Evolutionary conservation across 1,140 invertebrate species (phyloP).

Genomic region (Pseudomyrmex cubaensis): DNA sequence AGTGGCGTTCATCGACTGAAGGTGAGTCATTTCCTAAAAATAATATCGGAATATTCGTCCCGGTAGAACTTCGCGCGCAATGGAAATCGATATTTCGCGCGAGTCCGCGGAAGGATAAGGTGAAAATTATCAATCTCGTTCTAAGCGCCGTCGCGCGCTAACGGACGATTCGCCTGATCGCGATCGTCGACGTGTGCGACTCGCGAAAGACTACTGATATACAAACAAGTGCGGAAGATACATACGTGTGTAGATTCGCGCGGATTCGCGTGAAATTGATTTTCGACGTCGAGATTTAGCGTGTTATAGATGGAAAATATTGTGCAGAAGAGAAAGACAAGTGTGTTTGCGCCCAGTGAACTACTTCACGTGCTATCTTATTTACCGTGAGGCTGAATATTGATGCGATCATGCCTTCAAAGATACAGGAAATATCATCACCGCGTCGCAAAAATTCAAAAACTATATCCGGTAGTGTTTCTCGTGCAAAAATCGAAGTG

Average conservation of each 20-base stretch:
- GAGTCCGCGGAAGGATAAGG: constrained; percentile 28
- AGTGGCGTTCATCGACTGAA: constrained; percentile 80
- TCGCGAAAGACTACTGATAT: background rate
- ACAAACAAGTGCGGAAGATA: constrained; percentile 1
- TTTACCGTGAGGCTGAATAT: background rate
- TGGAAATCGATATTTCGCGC: constrained; percentile 60
- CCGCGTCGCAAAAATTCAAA: constrained; percentile 1
- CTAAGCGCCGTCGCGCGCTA: constrained; percentile 34
- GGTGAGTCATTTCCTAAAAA: constrained; percentile 76
- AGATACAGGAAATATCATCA: constrained; percentile 16
- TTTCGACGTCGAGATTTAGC: background rate
- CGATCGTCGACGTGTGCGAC: background rate
- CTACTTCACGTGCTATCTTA: background rate
- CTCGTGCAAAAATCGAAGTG: constrained; percentile 30
- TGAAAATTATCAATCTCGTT: constrained; percentile 42
- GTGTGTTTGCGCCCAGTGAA: background rate
- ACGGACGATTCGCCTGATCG: constrained; percentile 39
- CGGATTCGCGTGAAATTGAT: constrained; percentile 11
- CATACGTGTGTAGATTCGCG: background rate
- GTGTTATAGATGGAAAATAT: background rate
- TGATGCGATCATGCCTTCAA: constrained; percentile 21
- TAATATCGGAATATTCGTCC: constrained; percentile 55
- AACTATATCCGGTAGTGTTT: constrained; percentile 8
- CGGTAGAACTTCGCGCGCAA: constrained; percentile 27
- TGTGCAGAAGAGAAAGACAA: background rate